Conservation (phyloP, 2,797 vertebrate species). For the Apodemus agrarius region DNA sequence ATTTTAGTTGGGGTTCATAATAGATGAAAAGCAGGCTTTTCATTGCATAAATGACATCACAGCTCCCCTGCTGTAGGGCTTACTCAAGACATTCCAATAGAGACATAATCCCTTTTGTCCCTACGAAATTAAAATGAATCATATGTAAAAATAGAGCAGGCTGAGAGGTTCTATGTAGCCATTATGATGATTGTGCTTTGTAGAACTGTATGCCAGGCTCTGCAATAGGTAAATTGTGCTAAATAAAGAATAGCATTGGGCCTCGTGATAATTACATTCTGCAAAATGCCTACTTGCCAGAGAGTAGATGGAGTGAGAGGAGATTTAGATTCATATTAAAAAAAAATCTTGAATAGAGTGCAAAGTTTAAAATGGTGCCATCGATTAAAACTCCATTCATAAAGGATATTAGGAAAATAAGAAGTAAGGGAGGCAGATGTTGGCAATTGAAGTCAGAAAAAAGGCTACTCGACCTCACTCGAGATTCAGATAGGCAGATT, state of each 20-base stretch:
- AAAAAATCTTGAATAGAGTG: constrained; percentile 72
- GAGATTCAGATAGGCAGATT: constrained; percentile 75
- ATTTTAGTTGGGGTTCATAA: constrained; percentile 58
- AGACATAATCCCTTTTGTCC: constrained; percentile 81
- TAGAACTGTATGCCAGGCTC: constrained; percentile 40
- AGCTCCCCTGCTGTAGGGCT: constrained; percentile 69
- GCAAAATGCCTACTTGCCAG: constrained; percentile 59
- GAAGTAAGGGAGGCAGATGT: constrained; percentile 75
- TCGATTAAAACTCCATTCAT: constrained; percentile 74
- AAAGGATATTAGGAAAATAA: constrained; percentile 68
- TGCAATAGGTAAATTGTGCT: constrained; percentile 76
- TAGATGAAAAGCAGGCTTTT: constrained; percentile 69
- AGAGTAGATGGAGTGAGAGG: constrained; percentile 46
- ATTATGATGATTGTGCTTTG: constrained; percentile 71
- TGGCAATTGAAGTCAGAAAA: constrained; percentile 65
- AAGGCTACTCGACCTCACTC: constrained; percentile 68
- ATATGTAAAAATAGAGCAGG: constrained; percentile 72
- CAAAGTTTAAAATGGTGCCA: constrained; percentile 66
- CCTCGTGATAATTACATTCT: constrained; percentile 66
- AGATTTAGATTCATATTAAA: constrained; percentile 57
- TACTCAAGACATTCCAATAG: constrained; percentile 72
- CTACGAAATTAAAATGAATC: constrained; percentile 82
- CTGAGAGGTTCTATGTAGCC: constrained; percentile 56
- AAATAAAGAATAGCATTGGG: constrained; percentile 72
- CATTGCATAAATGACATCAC: constrained; percentile 69